Evolutionary conservation across 2,888 invertebrate genomes (phyloP), one percentile per base, ranked within the genome.

Genomic region (Hyppa rectilinea): DNA sequence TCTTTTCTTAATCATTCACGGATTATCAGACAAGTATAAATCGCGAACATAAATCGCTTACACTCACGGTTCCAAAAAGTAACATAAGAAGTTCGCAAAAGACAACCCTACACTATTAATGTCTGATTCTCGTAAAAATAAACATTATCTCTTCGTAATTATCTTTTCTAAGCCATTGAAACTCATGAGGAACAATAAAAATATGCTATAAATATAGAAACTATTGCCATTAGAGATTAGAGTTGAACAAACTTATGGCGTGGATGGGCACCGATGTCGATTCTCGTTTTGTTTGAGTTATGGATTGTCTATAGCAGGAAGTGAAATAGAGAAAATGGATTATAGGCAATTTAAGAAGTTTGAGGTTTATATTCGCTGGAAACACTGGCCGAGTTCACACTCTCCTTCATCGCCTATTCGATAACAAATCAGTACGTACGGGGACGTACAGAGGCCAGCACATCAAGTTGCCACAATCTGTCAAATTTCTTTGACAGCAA

Each of bases 141-240:
- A 71, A 61, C 31, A 60, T n/a, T 74, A 71, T 63, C 43, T 75
- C 47, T 55, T 60, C 45, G 60, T 78, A 64, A 80, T 78, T 70
- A 70, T 80, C 58, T 70, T 75, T 71, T 80, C 64, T 71, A 67
- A 56, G 64, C 67, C 62, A 68, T 78, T 58, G 23, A 58, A 70
- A 73, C 66, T 67, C n/a, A 62, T 67, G 31, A 50, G 31, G 10
- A 67, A 77, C 71, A 74, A 75, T 78, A 78, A 78, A 80, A 83
- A 73, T 70, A 73, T 80, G 78, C 69, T 55, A 83, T 83, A 80
- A 83, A 83, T 75, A 75, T 56, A 60, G 23, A 71, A 82, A 82
- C 56, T 78, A 78, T n/a, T 36, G 75, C 69, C 67, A 59, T 83
- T 83, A 80, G n/a, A 80, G 61, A 73, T 76, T 71, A 75, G 36